These are phyloP conservation scores for Prochilodus magdalenae DNA, from an alignment of 2,113 vertebrate genomes.

Conservation along the genomic window DNA sequence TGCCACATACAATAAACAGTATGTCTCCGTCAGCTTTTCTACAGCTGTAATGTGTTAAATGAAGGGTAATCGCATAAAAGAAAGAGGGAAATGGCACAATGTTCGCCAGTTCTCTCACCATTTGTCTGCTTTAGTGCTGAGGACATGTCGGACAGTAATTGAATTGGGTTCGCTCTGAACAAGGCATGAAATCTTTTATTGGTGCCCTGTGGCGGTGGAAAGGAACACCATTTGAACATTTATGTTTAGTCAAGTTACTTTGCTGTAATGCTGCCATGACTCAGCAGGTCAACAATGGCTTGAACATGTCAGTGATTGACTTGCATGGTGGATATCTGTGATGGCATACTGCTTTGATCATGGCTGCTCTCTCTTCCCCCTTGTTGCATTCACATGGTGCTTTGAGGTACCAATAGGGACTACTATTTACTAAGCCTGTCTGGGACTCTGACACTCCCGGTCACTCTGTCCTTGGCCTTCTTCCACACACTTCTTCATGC, in stretches of 20 bases:
- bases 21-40: constrained; percentile 46
- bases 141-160: constrained; percentile 73
- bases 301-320: constrained; percentile 31
- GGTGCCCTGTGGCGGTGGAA: constrained; percentile 31
- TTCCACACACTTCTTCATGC: neutral
- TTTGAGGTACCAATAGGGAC: neutral
- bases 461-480: neutral
- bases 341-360: neutral
- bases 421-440: neutral
- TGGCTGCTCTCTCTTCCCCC: neutral
- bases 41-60: constrained; percentile 66
- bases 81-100: constrained; percentile 64
- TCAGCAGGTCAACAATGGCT: constrained; percentile 11
- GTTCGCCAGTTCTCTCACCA: constrained; percentile 58
- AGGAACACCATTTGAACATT: constrained; percentile 24
- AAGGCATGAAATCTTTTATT: constrained; percentile 47
- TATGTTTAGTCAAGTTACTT: neutral
- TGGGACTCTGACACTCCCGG: neutral
- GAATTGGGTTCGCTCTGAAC: constrained; percentile 63
- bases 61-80: constrained; percentile 70
- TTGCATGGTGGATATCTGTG: neutral
- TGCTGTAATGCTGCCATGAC: neutral
- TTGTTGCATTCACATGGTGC: neutral
- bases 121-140: constrained; percentile 75
- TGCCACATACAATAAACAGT: constrained; percentile 41